phyloP scores from a whole-genome alignment of 2,797 vertebrate species.

The Thunnus albacares region DNA sequence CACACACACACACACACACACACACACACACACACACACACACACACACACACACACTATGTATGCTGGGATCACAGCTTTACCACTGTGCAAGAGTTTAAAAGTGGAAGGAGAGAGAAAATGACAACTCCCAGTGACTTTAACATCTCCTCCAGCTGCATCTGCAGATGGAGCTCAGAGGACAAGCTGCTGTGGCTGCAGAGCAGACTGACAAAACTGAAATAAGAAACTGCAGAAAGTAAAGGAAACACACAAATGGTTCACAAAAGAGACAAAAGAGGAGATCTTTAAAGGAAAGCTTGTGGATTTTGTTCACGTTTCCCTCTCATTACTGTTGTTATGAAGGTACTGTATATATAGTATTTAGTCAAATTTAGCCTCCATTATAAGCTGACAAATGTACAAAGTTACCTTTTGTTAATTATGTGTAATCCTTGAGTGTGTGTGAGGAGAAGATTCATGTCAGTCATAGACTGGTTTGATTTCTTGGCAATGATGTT shows the following conservation, averaged over 20 bases:
- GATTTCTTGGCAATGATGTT: background rate
- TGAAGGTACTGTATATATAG: background rate
- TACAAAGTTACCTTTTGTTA: too few species aligned
- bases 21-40: too few species aligned
- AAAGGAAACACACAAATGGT: background rate
- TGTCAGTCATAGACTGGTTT: background rate
- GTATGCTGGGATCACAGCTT: slow-evolving; percentile 3
- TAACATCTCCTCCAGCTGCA: slow-evolving; percentile 35
- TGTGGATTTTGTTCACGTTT: background rate
- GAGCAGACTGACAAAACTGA: slow-evolving; percentile 10
- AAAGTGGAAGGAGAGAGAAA: slow-evolving; percentile 18
- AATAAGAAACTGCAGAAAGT: background rate
- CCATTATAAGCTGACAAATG: background rate
- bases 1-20: too few species aligned
- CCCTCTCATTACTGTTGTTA: background rate
- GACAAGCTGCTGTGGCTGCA: slow-evolving; percentile 21
- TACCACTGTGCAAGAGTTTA: slow-evolving; percentile 9
- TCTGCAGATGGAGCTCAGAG: slow-evolving; percentile 27
- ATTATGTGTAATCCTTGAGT: too few species aligned
- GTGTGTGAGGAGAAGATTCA: too few species aligned
- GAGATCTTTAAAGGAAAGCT: background rate
- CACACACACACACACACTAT: too few species aligned
- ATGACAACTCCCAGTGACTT: slow-evolving; percentile 26
- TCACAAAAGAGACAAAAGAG: background rate
- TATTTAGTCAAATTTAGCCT: background rate